Evolutionary conservation across 2,113 vertebrate genomes (phyloP), one percentile per base, ranked within the genome.

Genomic region (Chaenogobius annularis): DNA sequence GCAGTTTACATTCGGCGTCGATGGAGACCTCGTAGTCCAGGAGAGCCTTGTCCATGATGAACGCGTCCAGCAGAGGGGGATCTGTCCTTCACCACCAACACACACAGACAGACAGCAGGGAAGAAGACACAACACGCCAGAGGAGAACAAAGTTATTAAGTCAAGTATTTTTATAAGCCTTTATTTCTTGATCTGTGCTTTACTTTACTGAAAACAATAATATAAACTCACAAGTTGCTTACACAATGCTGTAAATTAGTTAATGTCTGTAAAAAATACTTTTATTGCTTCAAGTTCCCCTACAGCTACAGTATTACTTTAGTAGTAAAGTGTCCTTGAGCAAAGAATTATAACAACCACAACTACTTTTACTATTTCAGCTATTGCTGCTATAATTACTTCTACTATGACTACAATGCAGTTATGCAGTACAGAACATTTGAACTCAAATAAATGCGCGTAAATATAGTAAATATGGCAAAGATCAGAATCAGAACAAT

Each of bases 1-100:
- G 89, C 82, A 99, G 94, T 80, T 97, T 96, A 92, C 97, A 99
- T 82, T 98, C 96, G 0, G 97, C 96, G 85, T 99, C 97, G 78
- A 97, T 96, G 13, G 97, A 99, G 47, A 98, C 97, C 92, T 99
- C 96, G 64, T 96, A 99, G 90, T 99, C 97, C 91, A 99, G 80
- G 72, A 99, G 95, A 26, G 97, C 96, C 94, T 99, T 99, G 90
- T 99, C 97, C 97, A 99, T 99, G 89, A 99, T 98, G 91, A 98
- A 98, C 70, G 97, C 96, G 68, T 98, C 97, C 0, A 98, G 93
- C 84, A 92, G 91, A 85, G 96, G 95, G 81, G 96, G 96, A 93
- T 98, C 95, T 91, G 91, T 92, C 93, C 93, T 93, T 92, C 84
- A 91, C 74, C 88, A 81, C 87, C 82, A 71, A 89, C 78, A 84